Evolutionary conservation across 1,140 invertebrate genomes (phyloP).

Genomic region (Euura lappo): DNA sequence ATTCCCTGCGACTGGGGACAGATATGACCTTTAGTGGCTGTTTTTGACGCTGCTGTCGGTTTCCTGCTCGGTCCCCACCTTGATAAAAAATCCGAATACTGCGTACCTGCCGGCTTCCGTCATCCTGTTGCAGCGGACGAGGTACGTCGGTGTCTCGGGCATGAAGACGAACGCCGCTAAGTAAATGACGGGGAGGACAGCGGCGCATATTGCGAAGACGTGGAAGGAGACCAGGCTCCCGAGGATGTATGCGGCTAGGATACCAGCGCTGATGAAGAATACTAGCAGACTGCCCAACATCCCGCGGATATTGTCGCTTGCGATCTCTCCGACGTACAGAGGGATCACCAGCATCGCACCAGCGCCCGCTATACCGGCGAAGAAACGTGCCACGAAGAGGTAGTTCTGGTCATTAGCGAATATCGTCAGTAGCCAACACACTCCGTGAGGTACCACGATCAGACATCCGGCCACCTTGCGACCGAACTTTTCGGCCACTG

Average conservation of each 20-base stretch:
- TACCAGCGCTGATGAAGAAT: conserved; percentile 64
- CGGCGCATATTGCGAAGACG: conserved; percentile 51
- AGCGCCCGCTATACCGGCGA: conserved; percentile 60
- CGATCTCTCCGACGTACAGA: conserved; percentile 67
- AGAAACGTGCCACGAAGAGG: conserved; percentile 47
- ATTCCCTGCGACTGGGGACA: no score
- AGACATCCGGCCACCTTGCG: conserved; percentile 49
- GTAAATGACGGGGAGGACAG: conserved; percentile 56
- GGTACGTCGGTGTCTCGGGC: conserved; percentile 66
- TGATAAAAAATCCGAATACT: no score
- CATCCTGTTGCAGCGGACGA: conserved; percentile 46
- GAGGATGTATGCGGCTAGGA: conserved; percentile 63
- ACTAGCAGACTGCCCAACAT: conserved; percentile 60
- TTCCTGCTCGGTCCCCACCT: no score
- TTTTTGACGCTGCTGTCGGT: no score
- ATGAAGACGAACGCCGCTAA: conserved; percentile 58
- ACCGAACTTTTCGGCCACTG: conserved; percentile 50
- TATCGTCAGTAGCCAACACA: conserved; percentile 51
- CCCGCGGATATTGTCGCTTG: conserved; percentile 63
- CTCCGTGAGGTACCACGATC: conserved; percentile 34
- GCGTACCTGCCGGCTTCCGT: conserved; percentile 49
- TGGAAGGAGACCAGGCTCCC: conserved; percentile 62
- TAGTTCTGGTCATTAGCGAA: conserved; percentile 40
- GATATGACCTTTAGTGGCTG: no score
- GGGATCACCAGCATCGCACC: conserved; percentile 59